Conservation (phyloP, 2,113 vertebrate genomes). For the Plotosus lineatus region DNA sequence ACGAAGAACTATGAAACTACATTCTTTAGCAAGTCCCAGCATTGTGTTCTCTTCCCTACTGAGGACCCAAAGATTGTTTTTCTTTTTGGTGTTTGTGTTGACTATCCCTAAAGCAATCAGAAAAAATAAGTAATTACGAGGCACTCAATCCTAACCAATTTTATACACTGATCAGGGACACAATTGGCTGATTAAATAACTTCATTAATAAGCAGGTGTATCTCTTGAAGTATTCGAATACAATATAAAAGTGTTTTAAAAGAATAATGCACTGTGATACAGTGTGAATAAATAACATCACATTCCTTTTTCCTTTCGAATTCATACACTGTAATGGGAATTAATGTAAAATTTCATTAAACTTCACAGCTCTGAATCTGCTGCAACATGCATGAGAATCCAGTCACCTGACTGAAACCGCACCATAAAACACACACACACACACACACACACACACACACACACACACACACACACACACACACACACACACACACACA, state of each 20-base stretch:
- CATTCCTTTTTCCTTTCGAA: too few relatives aligned
- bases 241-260: neutral
- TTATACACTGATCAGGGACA: neutral
- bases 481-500: neutral
- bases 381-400: constrained; percentile 41
- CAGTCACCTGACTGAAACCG: constrained; percentile 30
- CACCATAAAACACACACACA: neutral
- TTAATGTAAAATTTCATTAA: neutral
- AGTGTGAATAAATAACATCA: neutral
- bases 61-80: neutral
- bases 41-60: constrained; percentile 17
- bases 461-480: constrained; percentile 14
- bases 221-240: neutral
- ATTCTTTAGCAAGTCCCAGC: constrained; percentile 56
- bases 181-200: neutral
- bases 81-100: neutral
- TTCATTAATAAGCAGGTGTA: neutral
- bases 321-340: neutral
- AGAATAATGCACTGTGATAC: neutral
- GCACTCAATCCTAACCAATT: neutral
- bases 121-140: neutral
- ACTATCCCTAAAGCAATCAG: neutral
- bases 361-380: constrained; percentile 9
- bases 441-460: constrained; percentile 14
- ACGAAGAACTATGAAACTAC: constrained; percentile 30